Evolutionary conservation across 2,888 invertebrate genomes (phyloP).

Genomic region (Choreutis nemorana): DNA sequence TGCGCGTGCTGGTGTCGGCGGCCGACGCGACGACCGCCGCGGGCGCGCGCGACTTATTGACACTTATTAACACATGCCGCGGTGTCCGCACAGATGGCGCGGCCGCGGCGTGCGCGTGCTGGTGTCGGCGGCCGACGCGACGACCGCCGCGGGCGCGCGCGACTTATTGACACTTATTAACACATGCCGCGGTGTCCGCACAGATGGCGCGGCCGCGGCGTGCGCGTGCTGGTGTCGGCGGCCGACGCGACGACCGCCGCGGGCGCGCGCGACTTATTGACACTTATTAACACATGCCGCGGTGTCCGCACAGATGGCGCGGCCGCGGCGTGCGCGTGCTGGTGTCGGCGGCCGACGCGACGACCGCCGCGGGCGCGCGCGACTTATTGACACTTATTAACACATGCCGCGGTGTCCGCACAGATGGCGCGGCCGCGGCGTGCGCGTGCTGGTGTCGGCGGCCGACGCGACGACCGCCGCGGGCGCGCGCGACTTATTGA

Average conservation of each 20-base stretch:
- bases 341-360: constrained; percentile 72
- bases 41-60: constrained; percentile 72
- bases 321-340: constrained; percentile 69
- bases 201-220: constrained; percentile 69
- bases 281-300: too few relatives aligned
- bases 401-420: constrained; percentile 70
- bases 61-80: too few relatives aligned
- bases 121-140: constrained; percentile 72
- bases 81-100: constrained; percentile 68
- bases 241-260: constrained; percentile 67
- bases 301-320: constrained; percentile 68
- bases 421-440: constrained; percentile 69
- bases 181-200: constrained; percentile 70
- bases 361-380: constrained; percentile 67
- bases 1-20: constrained; percentile 70
- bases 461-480: constrained; percentile 67
- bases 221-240: constrained; percentile 70
- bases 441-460: constrained; percentile 70
- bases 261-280: constrained; percentile 72
- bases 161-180: too few relatives aligned
- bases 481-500: constrained; percentile 72
- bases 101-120: constrained; percentile 69
- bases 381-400: too few relatives aligned
- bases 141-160: constrained; percentile 67
- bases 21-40: constrained; percentile 67